Conservation (phyloP, 2,113 vertebrate genomes). For the Meriones unguiculatus region DNA sequence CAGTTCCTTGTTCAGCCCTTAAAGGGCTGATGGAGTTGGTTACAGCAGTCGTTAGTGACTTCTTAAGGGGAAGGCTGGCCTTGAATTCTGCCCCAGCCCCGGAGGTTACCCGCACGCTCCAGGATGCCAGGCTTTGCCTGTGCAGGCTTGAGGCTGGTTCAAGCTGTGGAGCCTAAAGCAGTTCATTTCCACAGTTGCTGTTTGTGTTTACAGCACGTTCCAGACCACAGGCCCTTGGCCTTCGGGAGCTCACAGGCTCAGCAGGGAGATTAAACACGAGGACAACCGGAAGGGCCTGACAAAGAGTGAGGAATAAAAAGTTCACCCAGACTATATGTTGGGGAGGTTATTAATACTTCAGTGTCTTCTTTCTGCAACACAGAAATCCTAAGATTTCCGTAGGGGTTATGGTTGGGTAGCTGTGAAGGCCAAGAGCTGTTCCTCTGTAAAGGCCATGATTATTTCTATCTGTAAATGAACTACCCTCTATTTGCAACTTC, state of each 20-base stretch:
- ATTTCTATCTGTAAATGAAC: background rate
- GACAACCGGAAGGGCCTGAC: background rate
- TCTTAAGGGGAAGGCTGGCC: background rate
- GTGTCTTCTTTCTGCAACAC: background rate
- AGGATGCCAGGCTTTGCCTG: background rate
- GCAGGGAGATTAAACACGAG: background rate
- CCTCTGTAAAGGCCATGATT: background rate
- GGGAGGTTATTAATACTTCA: background rate
- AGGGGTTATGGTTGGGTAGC: background rate
- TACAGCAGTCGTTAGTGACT: background rate
- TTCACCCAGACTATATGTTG: background rate
- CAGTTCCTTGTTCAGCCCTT: background rate
- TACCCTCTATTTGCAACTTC: background rate
- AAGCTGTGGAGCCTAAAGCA: background rate
- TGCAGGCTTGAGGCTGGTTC: background rate
- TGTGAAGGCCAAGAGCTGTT: background rate
- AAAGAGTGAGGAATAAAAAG: conserved; percentile 29
- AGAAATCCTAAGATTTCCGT: background rate
- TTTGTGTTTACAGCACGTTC: background rate
- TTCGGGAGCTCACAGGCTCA: background rate
- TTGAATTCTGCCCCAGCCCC: background rate
- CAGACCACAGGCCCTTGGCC: background rate
- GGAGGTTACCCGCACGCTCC: background rate
- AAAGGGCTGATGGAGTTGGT: background rate
- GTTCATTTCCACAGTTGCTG: background rate